Conservation (phyloP, 2,888 invertebrate genomes). For the Lymantria monacha region DNA sequence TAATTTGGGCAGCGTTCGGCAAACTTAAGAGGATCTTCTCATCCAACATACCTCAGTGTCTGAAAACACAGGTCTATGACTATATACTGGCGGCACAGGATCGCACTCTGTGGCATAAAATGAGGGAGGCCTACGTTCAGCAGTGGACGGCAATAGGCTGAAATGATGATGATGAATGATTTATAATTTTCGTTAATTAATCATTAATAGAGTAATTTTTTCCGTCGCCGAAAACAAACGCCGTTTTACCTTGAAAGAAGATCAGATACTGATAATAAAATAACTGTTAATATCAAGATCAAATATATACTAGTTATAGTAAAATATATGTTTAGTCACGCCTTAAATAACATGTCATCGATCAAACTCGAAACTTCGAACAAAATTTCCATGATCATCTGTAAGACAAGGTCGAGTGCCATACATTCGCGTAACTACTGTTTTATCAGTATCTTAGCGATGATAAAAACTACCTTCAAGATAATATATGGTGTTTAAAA, state of each 20-base stretch:
- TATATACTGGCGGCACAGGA: too few species aligned
- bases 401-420: slow-evolving; percentile 29
- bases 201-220: neutral
- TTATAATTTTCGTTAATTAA: neutral
- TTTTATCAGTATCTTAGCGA: slow-evolving; percentile 33
- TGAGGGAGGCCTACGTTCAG: too few species aligned
- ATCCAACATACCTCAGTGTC: too few species aligned
- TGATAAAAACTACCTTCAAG: slow-evolving; percentile 47
- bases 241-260: neutral
- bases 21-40: too few species aligned
- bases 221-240: neutral
- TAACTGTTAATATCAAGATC: slow-evolving; percentile 1
- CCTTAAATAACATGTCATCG: slow-evolving; percentile 16
- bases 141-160: too few species aligned
- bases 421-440: slow-evolving; percentile 42
- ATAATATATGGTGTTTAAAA: slow-evolving; percentile 23
- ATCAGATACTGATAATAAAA: neutral
- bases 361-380: slow-evolving; percentile 25
- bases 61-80: too few species aligned
- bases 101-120: too few species aligned
- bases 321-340: neutral
- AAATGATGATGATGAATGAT: too few species aligned
- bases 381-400: slow-evolving; percentile 14
- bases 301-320: neutral
- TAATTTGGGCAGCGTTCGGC: too few species aligned